Evolutionary conservation across 2,797 vertebrate species (phyloP).

Genomic region (Cossypha polioptera): DNA sequence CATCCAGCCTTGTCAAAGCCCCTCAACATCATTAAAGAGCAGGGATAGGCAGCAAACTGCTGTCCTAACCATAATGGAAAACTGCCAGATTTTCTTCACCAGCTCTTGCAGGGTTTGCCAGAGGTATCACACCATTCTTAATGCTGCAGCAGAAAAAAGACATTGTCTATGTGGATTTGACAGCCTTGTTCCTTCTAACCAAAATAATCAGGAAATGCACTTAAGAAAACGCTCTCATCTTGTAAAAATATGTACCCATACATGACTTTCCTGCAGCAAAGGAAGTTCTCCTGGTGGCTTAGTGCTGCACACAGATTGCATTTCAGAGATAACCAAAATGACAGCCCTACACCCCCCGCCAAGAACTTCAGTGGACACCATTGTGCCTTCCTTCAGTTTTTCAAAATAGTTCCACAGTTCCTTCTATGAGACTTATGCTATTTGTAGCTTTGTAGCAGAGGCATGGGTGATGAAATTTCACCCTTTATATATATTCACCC

Average conservation of each 20-base stretch:
- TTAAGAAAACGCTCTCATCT: background rate
- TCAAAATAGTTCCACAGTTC: background rate
- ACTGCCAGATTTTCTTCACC: background rate
- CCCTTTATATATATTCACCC: background rate
- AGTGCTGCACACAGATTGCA: background rate
- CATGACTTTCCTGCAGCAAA: background rate
- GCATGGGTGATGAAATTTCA: conserved; percentile 15
- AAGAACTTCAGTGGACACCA: background rate
- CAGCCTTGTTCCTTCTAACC: background rate
- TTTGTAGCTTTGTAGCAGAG: background rate
- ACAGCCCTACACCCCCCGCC: background rate
- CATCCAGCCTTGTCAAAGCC: background rate
- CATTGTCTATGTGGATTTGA: accelerated
- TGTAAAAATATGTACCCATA: background rate
- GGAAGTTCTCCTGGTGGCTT: background rate
- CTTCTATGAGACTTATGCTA: background rate
- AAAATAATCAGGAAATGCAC: background rate
- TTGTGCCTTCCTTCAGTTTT: background rate
- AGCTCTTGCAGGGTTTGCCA: background rate
- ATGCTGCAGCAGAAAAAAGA: background rate
- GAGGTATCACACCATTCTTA: background rate
- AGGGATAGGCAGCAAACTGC: background rate
- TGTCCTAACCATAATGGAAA: background rate
- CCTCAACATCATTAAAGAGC: background rate
- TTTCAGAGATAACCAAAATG: background rate